These are phyloP conservation scores for Thamnophis elegans DNA, from an alignment of 2,797 vertebrate genomes.

Conservation along the genomic window DNA sequence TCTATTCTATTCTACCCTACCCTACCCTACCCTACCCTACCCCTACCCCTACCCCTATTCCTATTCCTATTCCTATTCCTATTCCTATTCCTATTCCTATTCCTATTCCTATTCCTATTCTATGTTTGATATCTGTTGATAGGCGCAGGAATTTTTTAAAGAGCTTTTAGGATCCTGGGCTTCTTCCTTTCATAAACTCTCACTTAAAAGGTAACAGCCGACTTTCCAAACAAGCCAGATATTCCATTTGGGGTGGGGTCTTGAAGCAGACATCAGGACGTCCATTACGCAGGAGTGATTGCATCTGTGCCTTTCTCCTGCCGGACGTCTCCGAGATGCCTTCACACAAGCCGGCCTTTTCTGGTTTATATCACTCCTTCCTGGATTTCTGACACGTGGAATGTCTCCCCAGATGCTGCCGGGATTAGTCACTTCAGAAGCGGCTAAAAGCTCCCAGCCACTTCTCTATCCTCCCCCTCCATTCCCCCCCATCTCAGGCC, in stretches of 20 bases:
- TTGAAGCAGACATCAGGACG: neutral
- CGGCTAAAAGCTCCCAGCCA: neutral
- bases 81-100: no score
- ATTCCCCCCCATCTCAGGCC: neutral
- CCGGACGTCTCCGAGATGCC: no score
- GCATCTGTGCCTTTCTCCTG: neutral
- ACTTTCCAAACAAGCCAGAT: neutral
- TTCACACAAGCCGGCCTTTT: neutral
- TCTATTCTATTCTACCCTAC: no score
- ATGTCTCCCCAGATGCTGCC: slow-evolving; percentile 1
- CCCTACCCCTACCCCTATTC: no score
- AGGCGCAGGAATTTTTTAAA: neutral
- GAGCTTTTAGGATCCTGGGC: neutral
- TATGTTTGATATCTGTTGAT: neutral
- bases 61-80: no score
- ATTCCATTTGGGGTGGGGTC: neutral
- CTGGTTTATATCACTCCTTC: slow-evolving; percentile 15
- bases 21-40: no score
- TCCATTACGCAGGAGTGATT: neutral
- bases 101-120: no score
- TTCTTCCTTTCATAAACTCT: neutral
- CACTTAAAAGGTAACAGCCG: no score
- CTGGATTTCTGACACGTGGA: slow-evolving; percentile 2
- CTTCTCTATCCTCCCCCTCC: neutral
- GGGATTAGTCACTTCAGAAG: slow-evolving; percentile 32